Evolutionary conservation across 2,888 invertebrate genomes (phyloP), one percentile per base, ranked within the genome.

Genomic region (Dryocosmus kuriphilus): DNA sequence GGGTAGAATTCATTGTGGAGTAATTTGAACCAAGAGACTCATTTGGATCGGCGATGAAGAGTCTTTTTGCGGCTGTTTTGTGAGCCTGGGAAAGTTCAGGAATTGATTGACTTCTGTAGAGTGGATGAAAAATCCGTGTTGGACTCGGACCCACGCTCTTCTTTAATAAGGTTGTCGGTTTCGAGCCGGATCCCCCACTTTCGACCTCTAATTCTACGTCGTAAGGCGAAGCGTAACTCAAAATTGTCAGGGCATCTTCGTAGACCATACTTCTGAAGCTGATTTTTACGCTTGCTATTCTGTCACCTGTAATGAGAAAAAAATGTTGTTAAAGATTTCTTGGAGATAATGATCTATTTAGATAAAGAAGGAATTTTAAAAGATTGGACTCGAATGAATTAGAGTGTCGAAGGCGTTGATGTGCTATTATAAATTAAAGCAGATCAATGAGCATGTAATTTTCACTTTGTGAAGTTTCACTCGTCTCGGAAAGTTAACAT

Each of bases 201-300:
- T 95, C 94, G 41, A 97, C 94, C 88, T 96, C 96, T 80, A 98
- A 92, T 82, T 95, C 95, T 22, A 97, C 96, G 79, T 97, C 96
- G 89, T 98, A 98, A 0, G 98, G 98, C 57, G 97, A 97, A 8
- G 98, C 98, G 83, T 98, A 97, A 81, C 97, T 97, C 61, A 98
- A 92, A 81, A 98, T 97, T 2, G 97, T 96, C 75, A 98, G 93
- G 0, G 98, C 98, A 88, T 98, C 98, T 89, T 98, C 97, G 88
- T 96, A 95, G 0, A 97, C 97, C 92, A 97, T 97, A 82, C 96
- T 96, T 76, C 96, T 95, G 90, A 98, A 97, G 88, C 96, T 96
- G 75, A 98, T 97, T 75, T 96, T 97, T 80, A 98, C 95, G 85
- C 96, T 96, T 85, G 96, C 94, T 84, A 98, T 97, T 83, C 97